Evolutionary conservation across 2,888 invertebrate species (phyloP), one percentile per base, ranked within the genome.

Genomic region (Drosophila atroscutellata): DNA sequence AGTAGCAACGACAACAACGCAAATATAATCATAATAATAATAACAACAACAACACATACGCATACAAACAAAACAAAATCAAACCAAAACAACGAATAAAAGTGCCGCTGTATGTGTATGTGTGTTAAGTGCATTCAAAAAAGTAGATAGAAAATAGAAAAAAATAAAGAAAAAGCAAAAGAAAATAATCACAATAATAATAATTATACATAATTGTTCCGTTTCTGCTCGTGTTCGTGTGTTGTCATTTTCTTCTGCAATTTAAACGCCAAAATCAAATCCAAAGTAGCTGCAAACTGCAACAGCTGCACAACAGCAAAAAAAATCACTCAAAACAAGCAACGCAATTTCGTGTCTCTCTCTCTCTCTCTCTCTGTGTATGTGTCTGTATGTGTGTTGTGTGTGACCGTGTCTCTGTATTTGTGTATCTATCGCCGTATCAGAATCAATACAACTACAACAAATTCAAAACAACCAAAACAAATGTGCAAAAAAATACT

Each of bases 401-500:
- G 55, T 74, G 54, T 71, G 57, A 59, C 61, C 75, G 83, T 73
- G 69, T 71, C 47, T 61, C 58, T 74, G 28, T 62, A 6, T 60
- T 30, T 63, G 45, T 49, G 62, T 70, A 37, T 63, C 60, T 54
- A 50, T 58, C 63, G 47, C 50, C 74, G 60, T 55, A 64, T 70
- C 50, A 60, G 64, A 76, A 78, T 77, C 68, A 72, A 65, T 63
- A 75, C 65, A 71, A 61, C 57, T 60, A 30, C 66, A 69, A 59
- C 59, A 55, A 56, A 18, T 65, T 61, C 51, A 66, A 62, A 49
- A 61, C 67, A 68, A 69, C 52, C 75, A 85, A 69, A 81, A 75
- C 86, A 77, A 90, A 86, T 85, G 82, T 80, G 80, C 64, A 45
- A 45, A 45, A 74, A 63, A 65, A 72, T 61, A 72, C 66, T 60